Base-by-base conservation (phyloP, 2,888 invertebrate species). In the Trissonchulus latispiculum region DNA sequence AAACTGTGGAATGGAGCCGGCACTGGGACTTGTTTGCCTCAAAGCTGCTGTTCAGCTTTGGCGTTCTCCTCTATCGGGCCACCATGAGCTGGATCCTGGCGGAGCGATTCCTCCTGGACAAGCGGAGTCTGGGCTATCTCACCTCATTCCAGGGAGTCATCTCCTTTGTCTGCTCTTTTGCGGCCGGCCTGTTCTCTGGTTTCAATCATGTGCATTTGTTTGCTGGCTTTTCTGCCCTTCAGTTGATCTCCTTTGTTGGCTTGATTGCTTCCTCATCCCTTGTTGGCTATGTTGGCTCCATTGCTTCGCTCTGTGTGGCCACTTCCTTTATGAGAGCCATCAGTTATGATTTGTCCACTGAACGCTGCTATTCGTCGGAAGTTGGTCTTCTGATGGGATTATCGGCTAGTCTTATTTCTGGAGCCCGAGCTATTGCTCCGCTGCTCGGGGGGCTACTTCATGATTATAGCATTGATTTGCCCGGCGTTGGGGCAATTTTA, bases 11-110 rank as follows among this genome's bases (percentile, higher is more conserved):
- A 29, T 75, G 75, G 75, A 59, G 32, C 29, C 31, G 33, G 18
- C 74, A 74, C 23, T 71, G 72, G 71, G 74, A 72, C 48, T 48
- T 75, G 28, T 61, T 75, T 31, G 1, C 48, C 15, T 48, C 69
- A 1, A 18, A 70, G 15, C 64, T 74, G 2, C 59, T 75, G 62
- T 36, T 37, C 2, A 72, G 69, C 33, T 35, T 61, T 33, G 74
- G 61, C 8, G 62, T 73, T n/a, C 36, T 75, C 1, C 67, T 75
- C 29, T 75, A 73, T 48, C 68, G 75, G 1, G 68, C 61, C 64
- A 74, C 35, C 61, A 66, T 70, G 69, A 66, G 61, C 35, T 75
- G 75, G 75, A n/a, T 69, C 29, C 33, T 74, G 62, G 35, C 33
- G 36, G 15, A 2, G 3, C 36, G 59, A 37, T 73, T 73, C 36